Conservation (phyloP, 1,140 invertebrate species). For the Rhopalosiphum maidis region DNA sequence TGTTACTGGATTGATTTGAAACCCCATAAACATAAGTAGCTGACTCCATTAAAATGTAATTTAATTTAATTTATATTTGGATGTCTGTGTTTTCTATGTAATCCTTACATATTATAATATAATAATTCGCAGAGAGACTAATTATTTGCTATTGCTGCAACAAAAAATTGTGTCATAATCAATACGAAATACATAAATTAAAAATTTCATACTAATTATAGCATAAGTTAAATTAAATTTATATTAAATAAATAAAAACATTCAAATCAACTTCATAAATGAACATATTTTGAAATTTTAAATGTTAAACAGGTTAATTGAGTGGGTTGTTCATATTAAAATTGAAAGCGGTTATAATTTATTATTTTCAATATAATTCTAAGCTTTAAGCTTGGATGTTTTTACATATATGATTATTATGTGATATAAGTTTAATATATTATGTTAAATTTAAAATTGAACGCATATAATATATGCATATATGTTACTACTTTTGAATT, state of each 20-base stretch:
- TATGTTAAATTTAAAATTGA: background rate
- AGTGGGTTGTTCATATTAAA: background rate
- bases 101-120: background rate
- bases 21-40: background rate
- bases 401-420: background rate
- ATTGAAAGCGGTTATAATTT: background rate
- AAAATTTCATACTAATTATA: background rate
- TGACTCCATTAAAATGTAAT: slow-evolving; percentile 41
- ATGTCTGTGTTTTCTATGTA: background rate
- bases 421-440: background rate
- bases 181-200: background rate
- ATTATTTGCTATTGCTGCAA: background rate
- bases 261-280: background rate
- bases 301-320: background rate
- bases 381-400: background rate
- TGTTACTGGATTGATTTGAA: background rate
- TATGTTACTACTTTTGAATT: background rate
- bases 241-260: background rate
- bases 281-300: background rate
- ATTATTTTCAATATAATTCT: background rate
- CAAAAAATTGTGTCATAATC: background rate
- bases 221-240: background rate
- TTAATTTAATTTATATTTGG: slow-evolving; percentile 42
- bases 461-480: background rate
- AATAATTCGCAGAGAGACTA: background rate